These are phyloP conservation scores for Petroica traversi DNA, from an alignment of 2,113 vertebrate species.

Conservation along the genomic window DNA sequence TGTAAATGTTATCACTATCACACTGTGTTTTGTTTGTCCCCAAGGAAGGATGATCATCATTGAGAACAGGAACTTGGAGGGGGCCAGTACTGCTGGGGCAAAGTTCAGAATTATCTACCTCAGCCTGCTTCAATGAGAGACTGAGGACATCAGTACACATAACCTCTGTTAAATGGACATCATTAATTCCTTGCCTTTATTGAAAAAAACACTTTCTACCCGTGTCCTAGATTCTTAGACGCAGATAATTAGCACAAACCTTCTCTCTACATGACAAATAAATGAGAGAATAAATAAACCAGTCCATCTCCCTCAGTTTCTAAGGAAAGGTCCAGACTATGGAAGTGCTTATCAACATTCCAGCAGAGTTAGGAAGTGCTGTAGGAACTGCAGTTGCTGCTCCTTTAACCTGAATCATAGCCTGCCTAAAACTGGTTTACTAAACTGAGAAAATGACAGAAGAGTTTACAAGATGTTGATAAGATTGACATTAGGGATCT, in stretches of 20 bases:
- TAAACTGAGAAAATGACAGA: not conserved
- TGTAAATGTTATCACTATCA: not conserved
- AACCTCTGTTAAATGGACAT: not conserved
- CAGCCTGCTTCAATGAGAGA: accelerated
- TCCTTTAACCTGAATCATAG: not conserved
- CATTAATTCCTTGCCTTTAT: not conserved
- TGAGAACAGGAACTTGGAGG: not conserved
- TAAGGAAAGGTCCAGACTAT: not conserved
- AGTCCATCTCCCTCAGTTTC: not conserved
- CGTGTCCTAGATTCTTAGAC: not conserved
- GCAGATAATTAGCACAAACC: not conserved
- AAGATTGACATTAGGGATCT: not conserved
- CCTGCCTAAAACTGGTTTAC: not conserved
- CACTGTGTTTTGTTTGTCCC: not conserved
- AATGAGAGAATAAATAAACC: not conserved
- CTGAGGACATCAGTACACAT: not conserved
- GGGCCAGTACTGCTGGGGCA: not conserved
- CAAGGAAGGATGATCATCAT: not conserved
- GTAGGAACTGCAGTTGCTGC: not conserved
- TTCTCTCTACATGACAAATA: not conserved
- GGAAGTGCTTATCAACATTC: not conserved
- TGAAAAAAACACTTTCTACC: not conserved
- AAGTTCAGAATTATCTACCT: not conserved
- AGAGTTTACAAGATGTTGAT: not conserved
- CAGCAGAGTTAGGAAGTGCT: not conserved